These are phyloP conservation scores for Microcebus ravelobensis DNA, from an alignment of 2,113 vertebrate genomes.

Conservation along the genomic window DNA sequence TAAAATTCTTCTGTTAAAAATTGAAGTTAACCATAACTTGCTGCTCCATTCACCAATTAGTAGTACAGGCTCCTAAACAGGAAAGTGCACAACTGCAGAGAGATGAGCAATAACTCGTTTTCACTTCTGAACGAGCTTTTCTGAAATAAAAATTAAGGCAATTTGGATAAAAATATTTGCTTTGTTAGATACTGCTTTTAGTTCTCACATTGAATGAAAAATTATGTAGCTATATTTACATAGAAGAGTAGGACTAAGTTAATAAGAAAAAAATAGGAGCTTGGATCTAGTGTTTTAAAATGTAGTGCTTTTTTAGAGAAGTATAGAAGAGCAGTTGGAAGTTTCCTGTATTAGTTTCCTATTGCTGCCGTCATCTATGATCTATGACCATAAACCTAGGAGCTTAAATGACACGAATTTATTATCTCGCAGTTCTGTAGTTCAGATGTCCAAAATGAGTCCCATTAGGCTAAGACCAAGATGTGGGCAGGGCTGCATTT, in stretches of 20 bases:
- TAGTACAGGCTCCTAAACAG: background rate
- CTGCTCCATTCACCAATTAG: background rate
- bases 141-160: constrained; percentile 49
- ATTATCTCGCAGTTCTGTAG: background rate
- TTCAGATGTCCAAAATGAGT: background rate
- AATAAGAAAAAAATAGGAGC: constrained; percentile 3
- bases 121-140: background rate
- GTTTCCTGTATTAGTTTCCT: background rate
- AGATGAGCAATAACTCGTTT: background rate
- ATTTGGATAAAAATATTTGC: background rate
- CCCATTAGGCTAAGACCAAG: background rate
- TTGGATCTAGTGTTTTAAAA: background rate
- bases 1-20: constrained; percentile 1
- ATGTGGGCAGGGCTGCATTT: background rate
- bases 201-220: constrained; percentile 22
- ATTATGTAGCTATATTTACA: background rate
- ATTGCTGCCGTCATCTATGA: background rate
- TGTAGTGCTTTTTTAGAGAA: background rate
- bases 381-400: background rate
- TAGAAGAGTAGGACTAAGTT: background rate
- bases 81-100: background rate
- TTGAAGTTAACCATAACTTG: background rate
- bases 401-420: no score
- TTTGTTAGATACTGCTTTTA: background rate
- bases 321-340: background rate